Percentiles rank a stretch among this genome's conserved stretches.
Evolutionary conservation across 1,140 invertebrate genomes (phyloP).

Genomic region (Trachymyrmex septentrionalis): DNA sequence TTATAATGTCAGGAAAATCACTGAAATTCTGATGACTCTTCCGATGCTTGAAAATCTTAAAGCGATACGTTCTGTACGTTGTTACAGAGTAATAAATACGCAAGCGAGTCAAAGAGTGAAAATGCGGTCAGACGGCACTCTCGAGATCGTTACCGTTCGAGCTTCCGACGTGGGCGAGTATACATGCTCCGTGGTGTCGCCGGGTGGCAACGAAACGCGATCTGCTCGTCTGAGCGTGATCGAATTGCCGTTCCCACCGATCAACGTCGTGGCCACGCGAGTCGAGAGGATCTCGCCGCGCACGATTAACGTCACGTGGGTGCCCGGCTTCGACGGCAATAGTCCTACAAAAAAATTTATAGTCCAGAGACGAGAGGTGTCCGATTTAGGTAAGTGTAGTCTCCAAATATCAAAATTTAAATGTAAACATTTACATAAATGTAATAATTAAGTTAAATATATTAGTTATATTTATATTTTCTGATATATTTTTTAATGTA

Average conservation of each 20-base stretch:
- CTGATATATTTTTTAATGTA: background rate
- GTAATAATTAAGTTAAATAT: too few species aligned
- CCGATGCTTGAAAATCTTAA: background rate
- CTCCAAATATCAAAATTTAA: constrained; percentile 78
- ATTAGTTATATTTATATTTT: background rate
- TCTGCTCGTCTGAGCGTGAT: constrained; percentile 95
- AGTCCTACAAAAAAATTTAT: constrained; percentile 97
- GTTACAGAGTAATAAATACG: constrained; percentile 88
- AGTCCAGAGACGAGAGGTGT: constrained; percentile 95
- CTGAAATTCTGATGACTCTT: background rate
- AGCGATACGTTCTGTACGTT: background rate
- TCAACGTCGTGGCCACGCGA: constrained; percentile 92
- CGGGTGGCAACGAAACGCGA: constrained; percentile 96
- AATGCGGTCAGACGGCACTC: constrained; percentile 91
- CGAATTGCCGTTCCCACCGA: constrained; percentile 97
- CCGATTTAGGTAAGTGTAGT: constrained; percentile 90
- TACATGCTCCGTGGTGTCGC: constrained; percentile 93
- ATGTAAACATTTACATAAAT: constrained; percentile 60
- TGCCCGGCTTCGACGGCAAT: constrained; percentile 98
- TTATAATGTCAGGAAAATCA: background rate
- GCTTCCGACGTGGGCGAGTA: constrained; percentile 94
- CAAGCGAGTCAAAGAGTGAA: constrained; percentile 90
- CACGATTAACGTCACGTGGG: constrained; percentile 97
- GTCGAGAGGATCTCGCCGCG: constrained; percentile 87
- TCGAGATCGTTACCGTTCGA: constrained; percentile 93